These are phyloP conservation scores for Ageneiosus marmoratus DNA, from an alignment of 2,113 vertebrate genomes.

Conservation along the genomic window DNA sequence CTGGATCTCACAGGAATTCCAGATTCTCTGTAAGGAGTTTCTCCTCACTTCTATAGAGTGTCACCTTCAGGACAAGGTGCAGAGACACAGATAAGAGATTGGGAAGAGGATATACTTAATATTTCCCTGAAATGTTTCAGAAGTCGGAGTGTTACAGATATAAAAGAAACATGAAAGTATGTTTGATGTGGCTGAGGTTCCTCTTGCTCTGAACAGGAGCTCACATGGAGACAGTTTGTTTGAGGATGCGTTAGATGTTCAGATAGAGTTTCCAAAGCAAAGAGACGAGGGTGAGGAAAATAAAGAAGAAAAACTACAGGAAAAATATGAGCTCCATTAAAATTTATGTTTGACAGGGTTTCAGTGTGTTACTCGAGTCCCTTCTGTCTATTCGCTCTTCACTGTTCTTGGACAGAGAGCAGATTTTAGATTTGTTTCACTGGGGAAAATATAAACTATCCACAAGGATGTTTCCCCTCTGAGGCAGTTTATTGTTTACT, in stretches of 20 bases:
- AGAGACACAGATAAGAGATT: not conserved
- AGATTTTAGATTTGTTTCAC: constrained; percentile 45
- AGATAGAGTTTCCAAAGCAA: constrained; percentile 25
- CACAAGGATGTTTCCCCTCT: constrained; percentile 24
- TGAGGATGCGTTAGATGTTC: constrained; percentile 36
- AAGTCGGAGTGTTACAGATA: constrained; percentile 62
- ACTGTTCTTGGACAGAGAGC: constrained; percentile 20
- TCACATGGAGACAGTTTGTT: constrained; percentile 34
- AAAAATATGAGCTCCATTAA: not conserved
- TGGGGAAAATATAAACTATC: constrained; percentile 28
- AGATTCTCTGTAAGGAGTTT: constrained; percentile 33
- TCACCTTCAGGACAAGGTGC: not conserved
- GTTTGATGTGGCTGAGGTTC: constrained; percentile 69
- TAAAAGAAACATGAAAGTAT: constrained; percentile 70
- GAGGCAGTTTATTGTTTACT: constrained; percentile 21
- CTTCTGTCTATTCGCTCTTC: not conserved
- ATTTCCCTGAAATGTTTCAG: constrained; percentile 40
- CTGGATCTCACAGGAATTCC: constrained; percentile 55
- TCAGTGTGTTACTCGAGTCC: constrained; percentile 13
- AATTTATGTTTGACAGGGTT: constrained; percentile 29
- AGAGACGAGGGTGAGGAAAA: constrained; percentile 44
- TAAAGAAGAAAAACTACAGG: not conserved
- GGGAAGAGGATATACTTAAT: not conserved
- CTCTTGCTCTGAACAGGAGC: constrained; percentile 58
- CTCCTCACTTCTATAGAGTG: not conserved